Conservation (phyloP, 1,140 invertebrate species). For the Drosophila neocordata region DNA sequence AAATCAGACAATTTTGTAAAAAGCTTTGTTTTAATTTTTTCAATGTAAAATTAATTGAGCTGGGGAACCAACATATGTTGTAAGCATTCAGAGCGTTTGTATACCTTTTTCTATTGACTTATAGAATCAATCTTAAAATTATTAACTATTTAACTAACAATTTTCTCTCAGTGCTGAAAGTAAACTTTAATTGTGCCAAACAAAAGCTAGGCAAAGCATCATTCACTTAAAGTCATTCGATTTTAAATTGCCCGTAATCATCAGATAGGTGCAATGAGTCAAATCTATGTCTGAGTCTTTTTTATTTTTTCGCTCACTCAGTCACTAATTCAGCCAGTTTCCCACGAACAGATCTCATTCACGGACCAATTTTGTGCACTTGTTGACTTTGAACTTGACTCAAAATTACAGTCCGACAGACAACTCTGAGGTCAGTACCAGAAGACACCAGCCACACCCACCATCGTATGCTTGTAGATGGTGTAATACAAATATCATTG, state of each 20-base stretch:
- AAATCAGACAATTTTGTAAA: neutral
- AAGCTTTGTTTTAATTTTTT: neutral
- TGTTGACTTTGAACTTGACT: constrained; percentile 62
- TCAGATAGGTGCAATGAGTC: constrained; percentile 33
- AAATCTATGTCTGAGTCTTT: neutral
- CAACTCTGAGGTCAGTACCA: constrained; percentile 26
- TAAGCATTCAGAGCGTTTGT: no score
- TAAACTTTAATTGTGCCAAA: neutral
- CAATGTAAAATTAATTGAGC: no score
- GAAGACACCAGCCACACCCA: constrained; percentile 5
- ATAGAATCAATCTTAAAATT: no score
- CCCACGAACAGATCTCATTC: neutral
- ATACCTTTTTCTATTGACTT: no score
- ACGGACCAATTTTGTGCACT: constrained; percentile 23
- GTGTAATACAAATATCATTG: constrained; percentile 27
- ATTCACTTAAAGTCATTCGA: constrained; percentile 45
- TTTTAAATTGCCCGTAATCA: constrained; percentile 43
- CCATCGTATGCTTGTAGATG: constrained; percentile 17
- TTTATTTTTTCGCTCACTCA: neutral
- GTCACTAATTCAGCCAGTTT: constrained; percentile 8
- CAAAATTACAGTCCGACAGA: constrained; percentile 22
- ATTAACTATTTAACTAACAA: no score
- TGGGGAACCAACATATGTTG: no score
- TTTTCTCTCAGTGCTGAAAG: constrained; percentile 20
- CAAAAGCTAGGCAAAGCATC: constrained; percentile 18